Conservation (phyloP, 2,888 invertebrate genomes). For the Cyclophora albipunctata region DNA sequence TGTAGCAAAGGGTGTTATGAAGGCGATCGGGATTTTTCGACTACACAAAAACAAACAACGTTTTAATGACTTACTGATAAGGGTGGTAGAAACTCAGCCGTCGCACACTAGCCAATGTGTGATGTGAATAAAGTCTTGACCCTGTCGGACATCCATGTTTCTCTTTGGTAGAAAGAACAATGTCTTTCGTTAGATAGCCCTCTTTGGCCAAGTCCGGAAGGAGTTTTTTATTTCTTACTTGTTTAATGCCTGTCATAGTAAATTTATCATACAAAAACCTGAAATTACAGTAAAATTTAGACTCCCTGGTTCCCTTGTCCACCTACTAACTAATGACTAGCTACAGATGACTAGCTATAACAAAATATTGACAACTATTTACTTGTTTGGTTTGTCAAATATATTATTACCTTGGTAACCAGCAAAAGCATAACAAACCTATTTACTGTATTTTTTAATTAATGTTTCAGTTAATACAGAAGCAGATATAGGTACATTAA, state of each 20-base stretch:
- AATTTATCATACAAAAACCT: not conserved
- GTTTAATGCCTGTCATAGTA: conserved; percentile 43
- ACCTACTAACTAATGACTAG: not conserved
- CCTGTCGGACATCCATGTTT: conserved; percentile 58
- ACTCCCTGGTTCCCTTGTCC: conserved; percentile 10
- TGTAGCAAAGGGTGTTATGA: not conserved
- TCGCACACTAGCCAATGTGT: conserved; percentile 75
- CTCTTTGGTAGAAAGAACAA: conserved; percentile 50
- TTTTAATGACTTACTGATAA: conserved; percentile 38
- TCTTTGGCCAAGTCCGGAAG: conserved; percentile 62
- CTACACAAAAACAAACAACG: not conserved
- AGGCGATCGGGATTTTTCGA: not conserved
- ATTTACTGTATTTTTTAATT: too few relatives aligned
- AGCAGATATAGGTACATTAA: too few relatives aligned
- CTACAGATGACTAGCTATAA: too few relatives aligned
- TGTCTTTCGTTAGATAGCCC: conserved; percentile 52
- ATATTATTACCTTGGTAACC: too few relatives aligned
- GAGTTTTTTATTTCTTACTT: conserved; percentile 60
- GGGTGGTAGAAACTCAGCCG: conserved; percentile 60
- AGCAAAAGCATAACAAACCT: too few relatives aligned
- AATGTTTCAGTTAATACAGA: too few relatives aligned
- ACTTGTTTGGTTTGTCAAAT: too few relatives aligned
- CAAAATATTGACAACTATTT: too few relatives aligned
- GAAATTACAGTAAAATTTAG: conserved; percentile 11
- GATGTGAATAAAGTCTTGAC: conserved; percentile 75